A percentile compares a stretch with the other conserved stretches of the same genome.
Conservation (phyloP, 2,797 vertebrate species). For the Megaceryle alcyon region DNA sequence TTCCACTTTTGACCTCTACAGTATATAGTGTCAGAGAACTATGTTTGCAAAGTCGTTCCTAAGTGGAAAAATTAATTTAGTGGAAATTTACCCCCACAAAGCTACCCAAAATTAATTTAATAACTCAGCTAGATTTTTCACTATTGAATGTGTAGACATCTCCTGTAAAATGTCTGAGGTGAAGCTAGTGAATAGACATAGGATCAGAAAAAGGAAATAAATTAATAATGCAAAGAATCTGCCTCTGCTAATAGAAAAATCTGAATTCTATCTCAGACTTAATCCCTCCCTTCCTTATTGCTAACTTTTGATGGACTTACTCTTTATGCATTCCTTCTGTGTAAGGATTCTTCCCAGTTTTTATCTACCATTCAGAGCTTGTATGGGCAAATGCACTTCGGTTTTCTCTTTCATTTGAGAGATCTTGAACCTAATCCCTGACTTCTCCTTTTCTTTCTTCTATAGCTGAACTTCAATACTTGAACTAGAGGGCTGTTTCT, state of each 20-base stretch:
- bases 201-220: background rate
- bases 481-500: background rate
- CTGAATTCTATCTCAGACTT: background rate
- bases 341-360: background rate
- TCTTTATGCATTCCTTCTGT: background rate
- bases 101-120: background rate
- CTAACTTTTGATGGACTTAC: background rate
- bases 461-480: background rate
- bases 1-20: background rate
- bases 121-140: background rate
- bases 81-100: background rate
- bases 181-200: background rate
- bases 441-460: background rate
- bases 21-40: background rate
- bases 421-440: background rate
- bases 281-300: background rate
- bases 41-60: background rate
- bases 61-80: background rate
- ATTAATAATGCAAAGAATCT: background rate
- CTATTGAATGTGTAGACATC: background rate
- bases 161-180: background rate
- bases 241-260: background rate
- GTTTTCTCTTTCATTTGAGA: background rate
- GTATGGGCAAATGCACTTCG: background rate
- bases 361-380: background rate